phyloP scores from a whole-genome alignment of 2,113 vertebrate genomes.

The Falco punctatus region DNA sequence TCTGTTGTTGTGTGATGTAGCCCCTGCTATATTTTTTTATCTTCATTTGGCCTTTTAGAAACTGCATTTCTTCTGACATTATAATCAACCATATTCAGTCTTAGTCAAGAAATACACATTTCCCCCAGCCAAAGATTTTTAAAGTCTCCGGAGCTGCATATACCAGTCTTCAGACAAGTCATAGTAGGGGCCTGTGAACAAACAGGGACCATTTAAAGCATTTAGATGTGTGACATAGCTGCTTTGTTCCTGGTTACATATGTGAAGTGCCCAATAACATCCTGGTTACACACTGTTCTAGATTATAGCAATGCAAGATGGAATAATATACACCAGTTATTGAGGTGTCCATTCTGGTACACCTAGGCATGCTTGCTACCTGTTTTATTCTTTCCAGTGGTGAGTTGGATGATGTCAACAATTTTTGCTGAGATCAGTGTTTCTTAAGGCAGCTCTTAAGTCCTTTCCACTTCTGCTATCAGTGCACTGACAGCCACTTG shows the following conservation, averaged over 20 bases:
- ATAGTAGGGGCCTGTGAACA: background rate
- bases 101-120: background rate
- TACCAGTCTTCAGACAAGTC: background rate
- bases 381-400: background rate
- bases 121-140: background rate
- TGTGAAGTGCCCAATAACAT: background rate
- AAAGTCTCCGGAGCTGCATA: background rate
- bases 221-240: background rate
- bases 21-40: background rate
- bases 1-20: background rate
- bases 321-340: background rate
- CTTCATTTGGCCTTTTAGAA: background rate
- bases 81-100: background rate
- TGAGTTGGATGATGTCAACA: background rate
- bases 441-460: background rate
- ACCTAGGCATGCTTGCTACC: background rate
- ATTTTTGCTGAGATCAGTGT: background rate
- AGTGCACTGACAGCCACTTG: background rate
- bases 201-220: background rate
- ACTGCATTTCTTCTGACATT: background rate
- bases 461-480: background rate
- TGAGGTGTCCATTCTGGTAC: too few relatives aligned
- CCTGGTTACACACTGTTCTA: background rate
- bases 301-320: background rate
- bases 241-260: background rate